Evolutionary conservation across 2,797 vertebrate genomes (phyloP).

Genomic region (Bovichtus diacanthus): DNA sequence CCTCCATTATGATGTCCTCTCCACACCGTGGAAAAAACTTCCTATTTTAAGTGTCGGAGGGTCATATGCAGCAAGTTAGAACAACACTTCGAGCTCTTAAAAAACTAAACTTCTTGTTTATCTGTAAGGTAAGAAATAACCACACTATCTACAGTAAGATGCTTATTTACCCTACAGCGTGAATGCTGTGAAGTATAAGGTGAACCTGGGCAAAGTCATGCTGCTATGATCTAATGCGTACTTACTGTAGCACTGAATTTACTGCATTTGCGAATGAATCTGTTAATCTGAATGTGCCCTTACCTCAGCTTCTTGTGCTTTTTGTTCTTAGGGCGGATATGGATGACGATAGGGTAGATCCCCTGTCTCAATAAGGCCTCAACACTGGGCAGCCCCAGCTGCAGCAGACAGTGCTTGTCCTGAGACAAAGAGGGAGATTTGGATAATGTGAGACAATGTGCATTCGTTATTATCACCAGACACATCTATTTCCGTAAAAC

Average conservation of each 20-base stretch:
- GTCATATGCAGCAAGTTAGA: background rate
- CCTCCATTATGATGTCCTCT: constrained; percentile 81
- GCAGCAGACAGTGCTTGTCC: constrained; percentile 86
- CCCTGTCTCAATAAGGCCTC: constrained; percentile 81
- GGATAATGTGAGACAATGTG: background rate
- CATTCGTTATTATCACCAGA: background rate
- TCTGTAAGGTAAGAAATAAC: background rate
- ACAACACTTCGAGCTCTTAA: accelerated
- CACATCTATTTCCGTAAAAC: background rate
- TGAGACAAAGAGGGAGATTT: constrained; percentile 52
- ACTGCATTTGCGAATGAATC: background rate
- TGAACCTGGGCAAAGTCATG: background rate
- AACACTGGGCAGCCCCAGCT: constrained; percentile 80
- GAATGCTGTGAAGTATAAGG: background rate
- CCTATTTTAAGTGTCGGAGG: constrained; percentile 60
- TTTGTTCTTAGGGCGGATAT: constrained; percentile 85
- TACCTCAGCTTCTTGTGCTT: constrained; percentile 85
- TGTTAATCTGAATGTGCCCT: constrained; percentile 9
- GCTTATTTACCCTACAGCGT: background rate
- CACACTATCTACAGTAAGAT: background rate
- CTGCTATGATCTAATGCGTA: background rate
- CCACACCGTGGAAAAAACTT: constrained; percentile 81
- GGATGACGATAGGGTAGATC: constrained; percentile 86
- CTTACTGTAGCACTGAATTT: background rate
- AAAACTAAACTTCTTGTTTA: background rate